Base-by-base conservation (phyloP, 2,797 vertebrate genomes). In the Scolopax rusticola region DNA sequence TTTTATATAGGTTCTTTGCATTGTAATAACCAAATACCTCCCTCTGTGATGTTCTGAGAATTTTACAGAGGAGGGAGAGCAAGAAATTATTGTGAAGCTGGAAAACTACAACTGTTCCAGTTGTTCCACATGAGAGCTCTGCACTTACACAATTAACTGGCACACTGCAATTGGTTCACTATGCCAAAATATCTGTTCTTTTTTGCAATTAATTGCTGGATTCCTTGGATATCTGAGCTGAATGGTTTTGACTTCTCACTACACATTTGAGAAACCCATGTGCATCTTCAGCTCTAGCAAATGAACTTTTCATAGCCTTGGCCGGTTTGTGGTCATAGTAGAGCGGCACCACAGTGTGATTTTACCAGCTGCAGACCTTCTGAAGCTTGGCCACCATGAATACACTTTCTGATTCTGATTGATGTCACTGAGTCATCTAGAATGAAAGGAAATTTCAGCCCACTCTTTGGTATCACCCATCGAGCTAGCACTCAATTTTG, bases 81-180 rank as follows among this genome's bases (percentile, higher is more conserved):
- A 84, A 53, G 20, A 78, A n/a, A 54, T 27, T 4, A 17, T 15
- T 30, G 57, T 20, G 30, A 48, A 86, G 27, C 33, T 36, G 57
- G 38, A 48, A 41, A 84, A 60, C 32, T n/a, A 19, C 60, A 11
- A 47, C 36, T 65, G 68, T 47, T 75, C 65, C 32, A 56, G 61
- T 23, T 6, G 0, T 53, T 71, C 41, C 41, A 23, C 21, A 4
- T 0, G 0, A 69, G 15, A 73, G 24, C 15, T 74, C 51, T 50
- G 21, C 43, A 54, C 1, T 2, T 32, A 0, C 9, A 4, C 25
- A 67, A 87, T 89, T 57, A 57, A 60, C 3, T 0, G 1, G 30
- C 23, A 45, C 0, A 0, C 27, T 90, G 53, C 32, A 71, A 64
- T 0, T 3, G 15, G 25, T 36, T 48, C 16, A 32, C 15, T 54